Percentiles rank a stretch among this genome's conserved stretches.
Conservation (phyloP, 2,113 vertebrate genomes). For the Narcine bancroftii region DNA sequence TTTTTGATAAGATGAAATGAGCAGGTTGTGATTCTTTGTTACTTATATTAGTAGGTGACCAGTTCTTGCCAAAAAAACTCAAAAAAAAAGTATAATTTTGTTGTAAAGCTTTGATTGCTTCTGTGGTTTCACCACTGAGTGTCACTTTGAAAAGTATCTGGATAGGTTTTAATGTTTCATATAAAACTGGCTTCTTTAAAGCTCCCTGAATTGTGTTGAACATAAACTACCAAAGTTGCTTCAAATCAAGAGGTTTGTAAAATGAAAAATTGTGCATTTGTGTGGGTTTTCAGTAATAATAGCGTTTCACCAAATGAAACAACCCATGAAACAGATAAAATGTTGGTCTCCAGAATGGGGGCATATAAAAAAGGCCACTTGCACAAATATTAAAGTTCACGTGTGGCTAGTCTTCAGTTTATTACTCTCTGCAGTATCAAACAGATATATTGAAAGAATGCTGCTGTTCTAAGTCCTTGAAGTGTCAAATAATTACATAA, state of each 20-base stretch:
- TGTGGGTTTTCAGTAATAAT: background rate
- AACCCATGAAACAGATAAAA: background rate
- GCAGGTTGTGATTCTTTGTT: conserved; percentile 32
- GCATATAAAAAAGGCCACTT: background rate
- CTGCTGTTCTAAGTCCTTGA: background rate
- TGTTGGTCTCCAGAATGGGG: background rate
- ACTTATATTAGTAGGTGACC: background rate
- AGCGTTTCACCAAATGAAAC: background rate
- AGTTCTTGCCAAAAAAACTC: conserved; percentile 11
- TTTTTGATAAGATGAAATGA: conserved; percentile 35
- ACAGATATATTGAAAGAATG: background rate
- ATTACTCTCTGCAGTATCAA: background rate
- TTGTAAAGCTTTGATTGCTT: conserved; percentile 33
- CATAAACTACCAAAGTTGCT: background rate
- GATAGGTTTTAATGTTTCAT: conserved; percentile 34
- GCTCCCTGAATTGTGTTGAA: conserved; percentile 16
- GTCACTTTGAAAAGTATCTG: background rate
- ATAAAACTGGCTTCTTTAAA: conserved; percentile 25
- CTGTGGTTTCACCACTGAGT: conserved; percentile 22
- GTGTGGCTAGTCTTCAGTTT: background rate
- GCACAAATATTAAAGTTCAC: background rate
- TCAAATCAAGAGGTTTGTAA: conserved; percentile 7
- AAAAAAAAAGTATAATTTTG: background rate
- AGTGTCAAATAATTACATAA: background rate
- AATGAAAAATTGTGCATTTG: background rate